Conservation (phyloP, 2,797 vertebrate genomes). For the Craterocephalus amniculus region DNA sequence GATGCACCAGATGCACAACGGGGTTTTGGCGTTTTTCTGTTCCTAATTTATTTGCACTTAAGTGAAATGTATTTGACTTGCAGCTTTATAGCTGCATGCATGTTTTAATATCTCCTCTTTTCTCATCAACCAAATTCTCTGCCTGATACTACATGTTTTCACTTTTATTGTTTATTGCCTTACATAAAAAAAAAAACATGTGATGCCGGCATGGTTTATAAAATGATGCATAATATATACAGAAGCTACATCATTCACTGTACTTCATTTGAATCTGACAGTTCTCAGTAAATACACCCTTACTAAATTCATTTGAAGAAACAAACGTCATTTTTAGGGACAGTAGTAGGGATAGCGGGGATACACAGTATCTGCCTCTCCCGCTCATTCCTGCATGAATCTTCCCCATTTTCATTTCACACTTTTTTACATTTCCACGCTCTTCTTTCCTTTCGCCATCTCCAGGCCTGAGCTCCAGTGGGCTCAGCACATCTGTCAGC, state of each 20-base stretch:
- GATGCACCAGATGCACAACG: neutral
- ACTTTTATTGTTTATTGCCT: neutral
- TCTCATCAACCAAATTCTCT: too few species aligned
- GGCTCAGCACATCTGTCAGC: slow-evolving; percentile 69
- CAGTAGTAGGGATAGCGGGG: neutral
- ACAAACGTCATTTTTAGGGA: neutral
- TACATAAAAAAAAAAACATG: neutral
- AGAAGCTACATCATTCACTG: neutral
- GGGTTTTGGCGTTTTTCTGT: too few species aligned
- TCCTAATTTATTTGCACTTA: too few species aligned
- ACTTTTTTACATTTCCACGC: too few species aligned
- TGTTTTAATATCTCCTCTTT: too few species aligned
- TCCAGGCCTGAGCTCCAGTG: slow-evolving; percentile 34
- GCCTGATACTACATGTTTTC: neutral
- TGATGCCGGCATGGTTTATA: neutral
- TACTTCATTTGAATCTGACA: neutral
- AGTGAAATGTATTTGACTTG: too few species aligned
- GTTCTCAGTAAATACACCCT: neutral
- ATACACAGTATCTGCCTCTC: neutral
- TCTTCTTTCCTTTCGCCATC: slow-evolving; percentile 48
- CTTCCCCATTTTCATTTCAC: slow-evolving; percentile 35
- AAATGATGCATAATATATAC: neutral
- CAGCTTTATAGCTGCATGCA: too few species aligned
- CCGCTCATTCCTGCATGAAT: neutral
- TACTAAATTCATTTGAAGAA: neutral